phyloP scores from a whole-genome alignment of 2,113 vertebrate species.

The Caretta caretta region DNA sequence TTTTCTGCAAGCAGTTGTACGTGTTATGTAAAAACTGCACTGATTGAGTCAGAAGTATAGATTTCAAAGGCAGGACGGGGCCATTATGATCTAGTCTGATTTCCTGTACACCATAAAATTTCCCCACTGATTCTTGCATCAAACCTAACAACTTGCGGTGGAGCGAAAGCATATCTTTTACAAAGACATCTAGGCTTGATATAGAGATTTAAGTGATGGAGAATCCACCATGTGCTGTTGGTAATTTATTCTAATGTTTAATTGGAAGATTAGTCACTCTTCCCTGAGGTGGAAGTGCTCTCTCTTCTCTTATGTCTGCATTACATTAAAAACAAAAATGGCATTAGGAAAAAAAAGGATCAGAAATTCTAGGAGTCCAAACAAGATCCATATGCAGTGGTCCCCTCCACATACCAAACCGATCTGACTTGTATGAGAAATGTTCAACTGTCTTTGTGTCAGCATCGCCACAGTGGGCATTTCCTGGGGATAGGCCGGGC shows the following conservation, averaged over 20 bases:
- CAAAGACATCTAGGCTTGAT: neutral
- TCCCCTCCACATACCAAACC: no score
- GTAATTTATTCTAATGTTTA: neutral
- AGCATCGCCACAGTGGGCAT: neutral
- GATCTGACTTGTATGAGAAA: no score
- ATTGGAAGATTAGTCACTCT: no score
- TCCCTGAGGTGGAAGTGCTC: no score
- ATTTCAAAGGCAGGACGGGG: rapidly evolving
- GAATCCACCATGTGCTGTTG: neutral
- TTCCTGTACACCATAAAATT: neutral
- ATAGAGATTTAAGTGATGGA: neutral
- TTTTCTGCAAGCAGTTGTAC: neutral
- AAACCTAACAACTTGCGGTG: neutral
- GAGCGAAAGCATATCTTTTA: rapidly evolving
- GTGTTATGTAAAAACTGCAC: neutral
- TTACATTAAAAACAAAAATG: neutral
- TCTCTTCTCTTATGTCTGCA: rapidly evolving
- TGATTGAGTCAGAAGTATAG: neutral
- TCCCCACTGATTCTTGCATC: neutral
- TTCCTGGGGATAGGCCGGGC: no score
- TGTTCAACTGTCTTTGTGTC: no score
- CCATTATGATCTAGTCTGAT: neutral
- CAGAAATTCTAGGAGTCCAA: neutral
- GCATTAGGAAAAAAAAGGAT: neutral
- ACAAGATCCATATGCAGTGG: neutral